A percentile compares a stretch with the other conserved stretches of the same genome.
phyloP scores from a whole-genome alignment of 2,888 invertebrate species.

The Meteorus cinctellus region DNA sequence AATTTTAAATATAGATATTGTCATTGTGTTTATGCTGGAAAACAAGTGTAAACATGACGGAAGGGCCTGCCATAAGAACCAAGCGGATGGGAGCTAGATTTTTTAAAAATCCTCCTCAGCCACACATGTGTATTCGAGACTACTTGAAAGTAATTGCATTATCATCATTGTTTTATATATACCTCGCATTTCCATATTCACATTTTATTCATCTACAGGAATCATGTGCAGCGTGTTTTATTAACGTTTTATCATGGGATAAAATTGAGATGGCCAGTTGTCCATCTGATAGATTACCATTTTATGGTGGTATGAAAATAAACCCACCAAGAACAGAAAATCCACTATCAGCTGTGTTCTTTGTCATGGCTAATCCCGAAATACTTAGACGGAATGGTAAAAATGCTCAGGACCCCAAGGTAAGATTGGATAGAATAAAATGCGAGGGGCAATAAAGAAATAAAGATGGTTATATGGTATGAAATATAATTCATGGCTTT shows the following conservation, averaged over 20 bases:
- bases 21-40: slow-evolving; percentile 25
- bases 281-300: slow-evolving; percentile 80
- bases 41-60: slow-evolving; percentile 64
- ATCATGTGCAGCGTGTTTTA: slow-evolving; percentile 67
- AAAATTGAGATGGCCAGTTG: slow-evolving; percentile 81
- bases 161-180: slow-evolving; percentile 10
- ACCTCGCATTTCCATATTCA: not conserved
- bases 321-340: slow-evolving; percentile 77
- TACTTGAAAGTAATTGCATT: slow-evolving; percentile 69
- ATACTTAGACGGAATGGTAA: slow-evolving; percentile 82
- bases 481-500: slow-evolving; percentile 21
- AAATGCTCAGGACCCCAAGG: slow-evolving; percentile 79
- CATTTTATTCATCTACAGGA: slow-evolving; percentile 57
- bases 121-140: slow-evolving; percentile 80
- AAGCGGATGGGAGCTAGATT: slow-evolving; percentile 74
- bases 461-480: not conserved
- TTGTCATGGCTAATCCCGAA: slow-evolving; percentile 84
- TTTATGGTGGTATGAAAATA: slow-evolving; percentile 84
- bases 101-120: slow-evolving; percentile 84
- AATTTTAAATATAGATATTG: not conserved
- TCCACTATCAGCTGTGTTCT: slow-evolving; percentile 80
- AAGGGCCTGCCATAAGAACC: slow-evolving; percentile 60
- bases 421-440: slow-evolving; percentile 60
- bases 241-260: slow-evolving; percentile 84
- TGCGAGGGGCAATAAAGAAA: not conserved